Conservation (phyloP, 2,113 vertebrate species). For the Malurus cyaneus region DNA sequence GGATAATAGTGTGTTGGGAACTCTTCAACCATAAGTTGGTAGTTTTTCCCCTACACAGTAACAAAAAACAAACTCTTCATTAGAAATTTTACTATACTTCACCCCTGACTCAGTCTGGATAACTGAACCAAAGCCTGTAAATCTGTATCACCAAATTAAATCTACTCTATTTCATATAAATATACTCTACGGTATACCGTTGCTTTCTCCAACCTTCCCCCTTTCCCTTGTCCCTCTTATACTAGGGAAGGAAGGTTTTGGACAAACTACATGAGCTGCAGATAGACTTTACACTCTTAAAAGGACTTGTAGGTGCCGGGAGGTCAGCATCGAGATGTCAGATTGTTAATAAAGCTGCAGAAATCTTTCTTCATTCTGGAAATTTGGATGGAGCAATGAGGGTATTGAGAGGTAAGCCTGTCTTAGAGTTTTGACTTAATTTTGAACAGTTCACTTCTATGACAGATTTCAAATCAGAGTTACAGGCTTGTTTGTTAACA, state of each 20-base stretch:
- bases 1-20: neutral
- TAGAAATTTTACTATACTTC: neutral
- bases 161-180: neutral
- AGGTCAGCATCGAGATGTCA: slow-evolving; percentile 79
- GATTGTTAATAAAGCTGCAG: slow-evolving; percentile 86
- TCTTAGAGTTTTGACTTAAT: neutral
- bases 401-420: slow-evolving; percentile 82
- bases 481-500: neutral
- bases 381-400: slow-evolving; percentile 82
- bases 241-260: slow-evolving; percentile 85
- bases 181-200: fast-evolving
- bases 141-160: neutral
- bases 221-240: neutral
- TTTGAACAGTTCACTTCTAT: neutral
- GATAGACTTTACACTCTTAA: slow-evolving; percentile 82
- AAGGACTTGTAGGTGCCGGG: slow-evolving; percentile 82
- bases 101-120: neutral
- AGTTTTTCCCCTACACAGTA: neutral
- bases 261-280: slow-evolving; percentile 77
- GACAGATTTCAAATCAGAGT: neutral
- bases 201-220: neutral
- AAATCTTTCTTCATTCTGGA: slow-evolving; percentile 86
- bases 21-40: neutral
- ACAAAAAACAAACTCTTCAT: neutral
- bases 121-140: neutral